Evolutionary conservation across 2,888 invertebrate genomes (phyloP), one percentile per base, ranked within the genome.

Genomic region (Conops quadrifasciatus): DNA sequence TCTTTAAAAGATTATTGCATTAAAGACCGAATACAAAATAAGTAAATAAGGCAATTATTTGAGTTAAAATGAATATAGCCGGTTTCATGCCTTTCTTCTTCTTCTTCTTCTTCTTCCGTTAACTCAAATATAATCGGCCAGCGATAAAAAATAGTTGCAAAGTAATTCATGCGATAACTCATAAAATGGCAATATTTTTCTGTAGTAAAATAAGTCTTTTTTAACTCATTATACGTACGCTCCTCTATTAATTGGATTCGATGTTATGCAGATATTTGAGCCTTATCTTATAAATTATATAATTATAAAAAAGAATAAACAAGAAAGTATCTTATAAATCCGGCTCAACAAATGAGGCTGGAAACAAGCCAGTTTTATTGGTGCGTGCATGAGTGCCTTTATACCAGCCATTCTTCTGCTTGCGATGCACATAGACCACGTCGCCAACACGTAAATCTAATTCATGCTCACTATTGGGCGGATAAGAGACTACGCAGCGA

Each of bases 361-460:
- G 97, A 87, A 97, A 97, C 58, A 97, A 89, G n/a, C 97, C 97
- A 4, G 94, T 94, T 78, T 94, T 92, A 49, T 96, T 96, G 1
- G 95, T 96, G 70, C 95, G 89, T 77, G 94, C 93, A 77, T 94
- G 90, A 0, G 95, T 96, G 24, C 97, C 97, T 83, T 96, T 96
- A 87, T 94, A 97, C 97, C 97, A 97, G 63, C 97, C 97, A 82
- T 97, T 96, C 67, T 96, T 96, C 67, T 96, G 90, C 82, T 96
- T 96, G 80, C 93, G 93, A 80, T 94, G 93, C 24, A 97, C 96
- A 78, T 94, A 91, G 76, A 97, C 95, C 70, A 96, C 92, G 81
- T 97, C 97, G 73, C 96, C 95, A 53, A 96, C 91, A 77, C 94
- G 93, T 60, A 97, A 87, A 82, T 96, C 96, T 77, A 97, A 85